A percentile compares a stretch with the other conserved stretches of the same genome.
Conservation (phyloP, 1,140 invertebrate species). For the Xylocopa sonorina region DNA sequence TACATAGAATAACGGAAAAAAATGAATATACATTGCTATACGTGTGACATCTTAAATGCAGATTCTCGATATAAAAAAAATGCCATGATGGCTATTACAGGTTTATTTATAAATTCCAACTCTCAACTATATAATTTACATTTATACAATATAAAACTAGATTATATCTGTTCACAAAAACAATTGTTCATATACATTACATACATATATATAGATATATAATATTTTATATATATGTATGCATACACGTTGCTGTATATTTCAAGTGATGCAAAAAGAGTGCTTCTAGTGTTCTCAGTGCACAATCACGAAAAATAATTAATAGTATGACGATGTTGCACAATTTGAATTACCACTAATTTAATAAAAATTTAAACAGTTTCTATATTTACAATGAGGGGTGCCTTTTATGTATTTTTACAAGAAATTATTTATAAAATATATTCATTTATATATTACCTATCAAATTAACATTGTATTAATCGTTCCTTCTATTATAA, state of each 20-base stretch:
- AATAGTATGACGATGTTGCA: slow-evolving; percentile 73
- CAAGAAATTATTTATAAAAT: slow-evolving; percentile 82
- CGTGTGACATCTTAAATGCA: slow-evolving; percentile 51
- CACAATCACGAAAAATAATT: slow-evolving; percentile 69
- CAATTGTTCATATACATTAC: slow-evolving; percentile 73
- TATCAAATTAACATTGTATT: slow-evolving; percentile 80
- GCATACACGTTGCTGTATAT: slow-evolving; percentile 53
- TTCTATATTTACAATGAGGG: slow-evolving; percentile 76
- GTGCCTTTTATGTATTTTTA: slow-evolving; percentile 75
- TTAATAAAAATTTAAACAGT: slow-evolving; percentile 79
- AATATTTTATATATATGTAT: slow-evolving; percentile 65
- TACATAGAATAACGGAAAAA: slow-evolving; percentile 24
- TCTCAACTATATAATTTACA: slow-evolving; percentile 70
- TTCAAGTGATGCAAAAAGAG: slow-evolving; percentile 60
- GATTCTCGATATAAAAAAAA: slow-evolving; percentile 36
- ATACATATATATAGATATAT: slow-evolving; percentile 67
- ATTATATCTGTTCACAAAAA: slow-evolving; percentile 76
- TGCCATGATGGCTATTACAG: slow-evolving; percentile 66
- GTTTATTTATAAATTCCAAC: slow-evolving; percentile 59
- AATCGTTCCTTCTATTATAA: slow-evolving; percentile 70
- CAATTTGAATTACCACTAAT: slow-evolving; percentile 72
- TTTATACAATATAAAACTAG: slow-evolving; percentile 78
- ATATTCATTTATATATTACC: slow-evolving; percentile 80
- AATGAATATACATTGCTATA: slow-evolving; percentile 24
- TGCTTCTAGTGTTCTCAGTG: slow-evolving; percentile 68